A percentile compares a stretch with the other conserved stretches of the same genome.
Conservation (phyloP, 2,888 invertebrate species). For the Apodemia hepburni region DNA sequence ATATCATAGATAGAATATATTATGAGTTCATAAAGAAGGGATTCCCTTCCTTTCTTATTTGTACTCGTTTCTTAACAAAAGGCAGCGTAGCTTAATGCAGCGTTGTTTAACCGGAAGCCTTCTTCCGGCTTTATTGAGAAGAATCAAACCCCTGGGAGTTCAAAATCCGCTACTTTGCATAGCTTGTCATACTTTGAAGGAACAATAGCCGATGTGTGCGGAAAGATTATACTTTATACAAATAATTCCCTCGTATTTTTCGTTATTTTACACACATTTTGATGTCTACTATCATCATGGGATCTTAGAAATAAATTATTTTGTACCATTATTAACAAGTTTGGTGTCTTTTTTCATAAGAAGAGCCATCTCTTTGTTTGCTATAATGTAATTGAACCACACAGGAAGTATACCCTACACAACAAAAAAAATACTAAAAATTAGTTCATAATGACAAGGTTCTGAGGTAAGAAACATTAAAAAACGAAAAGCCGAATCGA, state of each 20-base stretch:
- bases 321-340: too few relatives aligned
- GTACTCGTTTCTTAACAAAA: background rate
- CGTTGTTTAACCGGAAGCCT: background rate
- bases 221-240: background rate
- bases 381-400: too few relatives aligned
- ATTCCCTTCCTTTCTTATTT: conserved; percentile 3
- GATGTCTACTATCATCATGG: too few relatives aligned
- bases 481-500: too few relatives aligned
- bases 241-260: background rate
- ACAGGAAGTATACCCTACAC: too few relatives aligned
- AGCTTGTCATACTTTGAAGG: background rate
- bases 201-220: background rate
- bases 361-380: too few relatives aligned
- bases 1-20: background rate
- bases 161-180: conserved; percentile 3
- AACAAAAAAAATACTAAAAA: too few relatives aligned
- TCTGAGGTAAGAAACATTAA: too few relatives aligned
- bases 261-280: too few relatives aligned
- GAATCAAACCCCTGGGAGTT: background rate
- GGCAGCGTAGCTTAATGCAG: background rate
- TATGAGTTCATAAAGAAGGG: background rate
- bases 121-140: background rate
- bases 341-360: too few relatives aligned
- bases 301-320: too few relatives aligned
- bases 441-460: too few relatives aligned